Evolutionary conservation across 2,797 vertebrate species (phyloP).

Genomic region (Ceyx erithaca): DNA sequence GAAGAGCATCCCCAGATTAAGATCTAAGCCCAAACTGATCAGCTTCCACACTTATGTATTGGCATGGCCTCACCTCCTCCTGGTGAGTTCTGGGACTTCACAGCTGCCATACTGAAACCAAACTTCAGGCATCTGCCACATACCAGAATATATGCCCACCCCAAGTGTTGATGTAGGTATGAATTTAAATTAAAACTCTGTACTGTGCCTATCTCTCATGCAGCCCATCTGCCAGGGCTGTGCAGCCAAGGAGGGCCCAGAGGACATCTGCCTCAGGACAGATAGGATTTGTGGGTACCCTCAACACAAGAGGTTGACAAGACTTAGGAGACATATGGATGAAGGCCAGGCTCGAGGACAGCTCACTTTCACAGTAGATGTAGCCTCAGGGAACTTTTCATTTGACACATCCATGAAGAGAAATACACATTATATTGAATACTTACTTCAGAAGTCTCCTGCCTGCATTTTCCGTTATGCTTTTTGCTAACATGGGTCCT

Average conservation of each 20-base stretch:
- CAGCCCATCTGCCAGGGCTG: not conserved
- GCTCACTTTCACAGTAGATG: not conserved
- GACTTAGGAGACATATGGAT: not conserved
- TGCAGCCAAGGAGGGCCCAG: not conserved
- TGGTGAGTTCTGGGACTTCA: not conserved
- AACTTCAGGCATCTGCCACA: not conserved
- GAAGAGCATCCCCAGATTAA: not conserved
- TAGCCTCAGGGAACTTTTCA: not conserved
- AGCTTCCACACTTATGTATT: not conserved
- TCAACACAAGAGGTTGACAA: not conserved
- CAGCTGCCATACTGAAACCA: not conserved
- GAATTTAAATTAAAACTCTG: not conserved
- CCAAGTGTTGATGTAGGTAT: not conserved
- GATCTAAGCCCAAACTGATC: not conserved
- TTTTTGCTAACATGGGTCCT: constrained; percentile 13
- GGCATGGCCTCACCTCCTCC: not conserved
- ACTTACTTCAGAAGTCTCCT: not conserved
- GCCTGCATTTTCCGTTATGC: constrained; percentile 15
- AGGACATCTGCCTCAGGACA: not conserved
- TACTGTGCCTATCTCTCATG: not conserved
- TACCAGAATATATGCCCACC: not conserved
- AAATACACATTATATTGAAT: not conserved
- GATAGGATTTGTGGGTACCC: not conserved
- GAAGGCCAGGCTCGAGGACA: not conserved
- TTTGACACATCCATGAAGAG: not conserved